phyloP scores from a whole-genome alignment of 1,140 invertebrate species.

The Trichogramma pretiosum region DNA sequence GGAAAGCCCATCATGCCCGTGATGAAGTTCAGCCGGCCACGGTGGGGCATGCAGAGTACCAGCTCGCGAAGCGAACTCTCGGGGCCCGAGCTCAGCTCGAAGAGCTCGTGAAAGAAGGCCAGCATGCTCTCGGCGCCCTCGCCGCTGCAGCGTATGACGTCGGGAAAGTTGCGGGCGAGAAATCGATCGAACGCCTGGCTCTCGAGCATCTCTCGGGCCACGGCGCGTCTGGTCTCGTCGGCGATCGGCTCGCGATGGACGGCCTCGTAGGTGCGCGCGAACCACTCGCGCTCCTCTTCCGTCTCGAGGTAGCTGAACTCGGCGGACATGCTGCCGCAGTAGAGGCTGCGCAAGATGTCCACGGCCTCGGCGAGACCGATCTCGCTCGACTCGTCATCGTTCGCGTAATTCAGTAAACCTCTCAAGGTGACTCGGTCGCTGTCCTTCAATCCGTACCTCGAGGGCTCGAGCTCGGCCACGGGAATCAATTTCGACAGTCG shows the following conservation, averaged over 20 bases:
- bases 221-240: constrained; percentile 50
- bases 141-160: constrained; percentile 88
- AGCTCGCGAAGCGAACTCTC: too few species aligned
- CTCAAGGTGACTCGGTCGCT: constrained; percentile 44
- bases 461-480: constrained; percentile 52
- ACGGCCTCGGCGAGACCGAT: constrained; percentile 54
- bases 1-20: constrained; percentile 77
- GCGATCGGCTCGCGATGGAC: constrained; percentile 47
- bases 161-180: constrained; percentile 82
- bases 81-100: constrained; percentile 56
- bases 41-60: constrained; percentile 83
- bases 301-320: constrained; percentile 77
- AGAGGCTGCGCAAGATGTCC: constrained; percentile 51
- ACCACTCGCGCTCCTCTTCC: constrained; percentile 85
- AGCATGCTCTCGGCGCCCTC: constrained; percentile 92
- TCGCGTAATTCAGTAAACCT: constrained; percentile 37
- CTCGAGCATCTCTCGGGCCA: constrained; percentile 74
- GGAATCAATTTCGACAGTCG: constrained; percentile 32
- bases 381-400: constrained; percentile 37
- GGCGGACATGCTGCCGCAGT: constrained; percentile 54
- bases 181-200: constrained; percentile 92
- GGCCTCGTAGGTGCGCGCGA: constrained; percentile 66
- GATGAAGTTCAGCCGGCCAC: constrained; percentile 84
- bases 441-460: constrained; percentile 53
- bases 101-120: constrained; percentile 74